phyloP scores from a whole-genome alignment of 2,797 vertebrate genomes.

The Muscicapa striata region DNA sequence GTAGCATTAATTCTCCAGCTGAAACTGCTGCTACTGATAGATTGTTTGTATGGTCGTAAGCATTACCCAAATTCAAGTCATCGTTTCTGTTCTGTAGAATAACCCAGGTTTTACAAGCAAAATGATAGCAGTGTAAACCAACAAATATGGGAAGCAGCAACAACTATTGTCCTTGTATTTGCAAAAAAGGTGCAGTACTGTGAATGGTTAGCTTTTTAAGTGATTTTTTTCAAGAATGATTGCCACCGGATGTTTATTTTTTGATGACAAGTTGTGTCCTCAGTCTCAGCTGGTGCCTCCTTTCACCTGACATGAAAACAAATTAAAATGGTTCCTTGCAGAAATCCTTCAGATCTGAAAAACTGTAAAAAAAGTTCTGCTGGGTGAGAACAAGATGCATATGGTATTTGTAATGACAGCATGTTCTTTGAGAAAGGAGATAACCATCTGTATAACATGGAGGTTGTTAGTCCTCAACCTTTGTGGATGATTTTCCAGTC shows the following conservation, averaged over 20 bases:
- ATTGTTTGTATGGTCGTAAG: slow-evolving; percentile 31
- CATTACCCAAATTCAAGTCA: slow-evolving; percentile 24
- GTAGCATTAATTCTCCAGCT: slow-evolving; percentile 47
- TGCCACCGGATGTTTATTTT: neutral
- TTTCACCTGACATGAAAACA: neutral
- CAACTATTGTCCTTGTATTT: slow-evolving; percentile 2
- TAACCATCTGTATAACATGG: slow-evolving; percentile 22
- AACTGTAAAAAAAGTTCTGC: slow-evolving; percentile 13
- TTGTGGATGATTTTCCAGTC: neutral
- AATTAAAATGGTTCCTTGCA: neutral
- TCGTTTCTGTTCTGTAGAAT: slow-evolving; percentile 5
- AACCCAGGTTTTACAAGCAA: slow-evolving; percentile 47
- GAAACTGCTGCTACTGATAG: slow-evolving; percentile 35
- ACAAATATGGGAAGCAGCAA: neutral
- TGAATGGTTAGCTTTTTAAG: neutral
- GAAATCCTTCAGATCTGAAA: slow-evolving; percentile 19
- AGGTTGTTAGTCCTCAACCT: neutral
- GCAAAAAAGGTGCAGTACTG: neutral
- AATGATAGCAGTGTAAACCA: neutral
- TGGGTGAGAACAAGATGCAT: slow-evolving; percentile 25
- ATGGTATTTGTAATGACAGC: slow-evolving; percentile 22
- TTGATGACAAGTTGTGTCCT: neutral
- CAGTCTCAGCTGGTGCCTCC: neutral
- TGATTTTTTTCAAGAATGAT: neutral
- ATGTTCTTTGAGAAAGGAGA: slow-evolving; percentile 7